Evolutionary conservation across 1,140 invertebrate genomes (phyloP), one percentile per base, ranked within the genome.

Genomic region (Trachymyrmex septentrionalis): DNA sequence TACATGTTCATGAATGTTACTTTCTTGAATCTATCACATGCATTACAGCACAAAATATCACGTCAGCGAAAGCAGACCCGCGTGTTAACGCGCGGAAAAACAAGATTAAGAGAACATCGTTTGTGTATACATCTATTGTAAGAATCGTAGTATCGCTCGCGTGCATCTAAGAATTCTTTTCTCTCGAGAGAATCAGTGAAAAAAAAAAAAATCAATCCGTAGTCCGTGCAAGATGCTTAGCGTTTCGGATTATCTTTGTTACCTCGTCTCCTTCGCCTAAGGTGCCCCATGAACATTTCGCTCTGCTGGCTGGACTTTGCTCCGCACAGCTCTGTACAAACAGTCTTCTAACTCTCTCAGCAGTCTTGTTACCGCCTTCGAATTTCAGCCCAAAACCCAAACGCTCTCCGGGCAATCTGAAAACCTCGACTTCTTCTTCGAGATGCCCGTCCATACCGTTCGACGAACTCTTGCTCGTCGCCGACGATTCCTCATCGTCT

Each of bases 361-460:
- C 96, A 30, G 97, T 97, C 87, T 97, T 97, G 5, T 97, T 97
- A 4, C 98, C 98, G 50, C 98, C 98, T 94, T 99, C 98, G 93
- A 99, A 99, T 93, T 98, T 98, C 0, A 99, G 95, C 0, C 98
- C 98, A 92, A 99, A 98, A 0, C 98, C 98, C 0, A 99, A 95
- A 59, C 98, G 96, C 94, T 99, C 98, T 0, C 98, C 98, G 0
- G 98, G 98, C 76, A 99, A 96, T 78, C 98, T 96, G 91, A 97
- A 98, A 12, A 99, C 97, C 53, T 97, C 95, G 21, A 98, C 97
- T 94, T 98, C 97, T 87, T 97, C 97, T 19, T 96, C 96, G 19
- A 96, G 95, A 48, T 93, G 87, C n/a, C 88, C 90, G 30, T 93
- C 92, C 59, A 73, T 71, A 3, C 93, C 93, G 66, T 94, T 95